These are phyloP conservation scores for Erebia aethiops DNA, from an alignment of 2,888 invertebrate species.

Conservation along the genomic window DNA sequence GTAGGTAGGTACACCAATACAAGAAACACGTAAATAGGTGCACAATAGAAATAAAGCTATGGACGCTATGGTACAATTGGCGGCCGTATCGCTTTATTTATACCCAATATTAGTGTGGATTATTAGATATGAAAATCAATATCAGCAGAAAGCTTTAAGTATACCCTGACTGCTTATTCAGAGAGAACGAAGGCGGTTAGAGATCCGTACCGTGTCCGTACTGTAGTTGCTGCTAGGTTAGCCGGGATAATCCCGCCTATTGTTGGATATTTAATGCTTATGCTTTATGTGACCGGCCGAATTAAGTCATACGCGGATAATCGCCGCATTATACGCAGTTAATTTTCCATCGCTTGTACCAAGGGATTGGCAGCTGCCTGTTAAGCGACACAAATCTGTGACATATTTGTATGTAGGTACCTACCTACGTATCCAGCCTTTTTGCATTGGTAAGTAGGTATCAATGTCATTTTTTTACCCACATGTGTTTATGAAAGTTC, in stretches of 20 bases:
- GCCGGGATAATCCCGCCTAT: constrained; percentile 75
- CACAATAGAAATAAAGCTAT: no score
- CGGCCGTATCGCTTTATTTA: no score
- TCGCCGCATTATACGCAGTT: constrained; percentile 79
- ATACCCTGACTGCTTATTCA: constrained; percentile 1
- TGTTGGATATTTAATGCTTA: constrained; percentile 81
- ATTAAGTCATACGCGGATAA: constrained; percentile 82
- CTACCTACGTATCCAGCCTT: constrained; percentile 6
- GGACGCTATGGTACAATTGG: no score
- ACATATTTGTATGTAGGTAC: constrained; percentile 41
- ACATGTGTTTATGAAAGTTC: constrained; percentile 1
- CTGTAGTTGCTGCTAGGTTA: constrained; percentile 62
- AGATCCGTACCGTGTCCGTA: constrained; percentile 53
- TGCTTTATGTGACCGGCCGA: constrained; percentile 74
- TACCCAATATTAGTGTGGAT: no score
- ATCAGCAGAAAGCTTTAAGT: background rate
- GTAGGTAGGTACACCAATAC: no score
- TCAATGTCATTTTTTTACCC: constrained; percentile 10
- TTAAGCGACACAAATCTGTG: constrained; percentile 55
- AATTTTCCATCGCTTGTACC: constrained; percentile 72
- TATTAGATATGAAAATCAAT: background rate
- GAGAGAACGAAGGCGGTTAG: constrained; percentile 51
- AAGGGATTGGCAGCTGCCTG: constrained; percentile 68
- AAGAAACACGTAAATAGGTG: no score
- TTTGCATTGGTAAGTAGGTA: constrained; percentile 13